phyloP scores from a whole-genome alignment of 37 sponge, comb jelly and placozoan genomes.

The Dysidea cf. avara region DNA sequence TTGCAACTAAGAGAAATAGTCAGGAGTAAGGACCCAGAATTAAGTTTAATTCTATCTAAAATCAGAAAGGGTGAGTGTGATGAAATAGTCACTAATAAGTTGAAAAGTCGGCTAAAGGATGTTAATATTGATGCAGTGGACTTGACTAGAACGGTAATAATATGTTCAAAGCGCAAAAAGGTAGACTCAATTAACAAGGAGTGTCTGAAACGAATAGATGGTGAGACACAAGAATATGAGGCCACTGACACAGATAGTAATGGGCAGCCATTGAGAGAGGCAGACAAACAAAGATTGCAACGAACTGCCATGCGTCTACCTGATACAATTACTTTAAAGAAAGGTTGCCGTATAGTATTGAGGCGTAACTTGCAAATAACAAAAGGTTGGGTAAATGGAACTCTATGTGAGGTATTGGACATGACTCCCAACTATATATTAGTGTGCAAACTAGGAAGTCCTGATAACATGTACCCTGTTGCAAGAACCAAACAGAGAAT shows the following conservation, averaged over 20 bases:
- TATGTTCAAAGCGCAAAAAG: constrained; percentile 11
- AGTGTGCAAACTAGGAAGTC: neutral
- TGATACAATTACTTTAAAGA: neutral
- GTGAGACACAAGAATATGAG: neutral
- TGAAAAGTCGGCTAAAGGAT: too few species aligned
- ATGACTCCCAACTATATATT: neutral
- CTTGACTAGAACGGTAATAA: constrained; percentile 10
- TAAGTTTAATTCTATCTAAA: neutral
- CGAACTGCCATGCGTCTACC: neutral
- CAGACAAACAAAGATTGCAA: neutral
- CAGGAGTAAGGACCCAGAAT: neutral
- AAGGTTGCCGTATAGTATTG: neutral
- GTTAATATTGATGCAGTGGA: too few species aligned
- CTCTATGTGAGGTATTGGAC: too few species aligned
- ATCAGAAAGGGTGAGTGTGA: neutral
- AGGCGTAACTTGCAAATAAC: neutral
- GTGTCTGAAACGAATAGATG: neutral
- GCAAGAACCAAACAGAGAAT: neutral
- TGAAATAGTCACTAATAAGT: neutral
- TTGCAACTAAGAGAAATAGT: neutral
- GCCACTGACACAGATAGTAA: constrained; percentile 4
- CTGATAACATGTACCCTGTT: neutral
- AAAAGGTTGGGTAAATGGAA: constrained; percentile 8
- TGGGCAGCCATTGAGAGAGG: neutral
- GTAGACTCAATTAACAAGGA: neutral